Conservation (phyloP, 2,113 vertebrate genomes). For the Lamprologus lemairii region DNA sequence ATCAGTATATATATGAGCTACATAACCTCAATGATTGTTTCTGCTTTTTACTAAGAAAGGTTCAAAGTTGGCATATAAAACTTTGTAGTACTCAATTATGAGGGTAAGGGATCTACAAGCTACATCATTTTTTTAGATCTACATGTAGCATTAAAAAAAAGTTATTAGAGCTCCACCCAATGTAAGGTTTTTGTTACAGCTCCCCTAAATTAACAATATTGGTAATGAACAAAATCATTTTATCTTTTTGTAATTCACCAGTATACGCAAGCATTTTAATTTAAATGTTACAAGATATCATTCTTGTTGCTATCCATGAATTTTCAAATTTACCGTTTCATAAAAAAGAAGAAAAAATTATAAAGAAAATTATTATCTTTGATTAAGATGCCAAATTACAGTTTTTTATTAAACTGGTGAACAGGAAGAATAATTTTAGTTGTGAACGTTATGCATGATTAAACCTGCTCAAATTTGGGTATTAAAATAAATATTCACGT, state of each 20-base stretch:
- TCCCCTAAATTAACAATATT: not conserved
- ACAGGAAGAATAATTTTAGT: not conserved
- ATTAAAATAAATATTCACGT: not conserved
- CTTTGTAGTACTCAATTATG: not conserved
- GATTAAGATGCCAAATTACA: not conserved
- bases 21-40: no score
- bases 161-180: not conserved
- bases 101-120: not conserved
- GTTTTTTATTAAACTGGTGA: accelerated
- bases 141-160: not conserved
- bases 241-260: not conserved
- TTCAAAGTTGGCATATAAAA: not conserved
- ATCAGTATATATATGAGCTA: not conserved
- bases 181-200: not conserved
- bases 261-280: not conserved
- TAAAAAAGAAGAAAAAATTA: not conserved
- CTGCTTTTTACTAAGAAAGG: not conserved
- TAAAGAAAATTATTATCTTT: not conserved
- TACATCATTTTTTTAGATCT: not conserved
- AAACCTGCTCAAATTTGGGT: not conserved
- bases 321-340: not conserved
- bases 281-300: not conserved
- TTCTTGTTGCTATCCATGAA: accelerated
- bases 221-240: accelerated
- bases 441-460: not conserved